phyloP scores from a whole-genome alignment of 2,888 invertebrate genomes.

The Leptinotarsa juncta region DNA sequence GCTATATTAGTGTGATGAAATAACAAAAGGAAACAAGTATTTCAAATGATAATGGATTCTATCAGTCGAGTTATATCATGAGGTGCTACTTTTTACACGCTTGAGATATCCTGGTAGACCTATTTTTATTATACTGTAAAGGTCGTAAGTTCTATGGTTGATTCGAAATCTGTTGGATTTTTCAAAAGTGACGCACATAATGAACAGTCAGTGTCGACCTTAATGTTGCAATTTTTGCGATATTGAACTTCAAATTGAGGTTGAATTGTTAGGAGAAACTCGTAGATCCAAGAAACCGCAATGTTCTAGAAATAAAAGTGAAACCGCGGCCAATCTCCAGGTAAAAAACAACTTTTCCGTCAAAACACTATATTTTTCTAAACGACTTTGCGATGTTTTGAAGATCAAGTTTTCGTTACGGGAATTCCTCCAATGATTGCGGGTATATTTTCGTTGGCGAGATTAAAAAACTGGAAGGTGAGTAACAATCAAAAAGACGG shows the following conservation, averaged over 20 bases:
- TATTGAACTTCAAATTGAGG: not conserved
- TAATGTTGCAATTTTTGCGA: not conserved
- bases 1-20: too few relatives aligned
- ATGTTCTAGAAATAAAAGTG: slow-evolving; percentile 7
- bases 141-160: too few relatives aligned
- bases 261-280: not conserved
- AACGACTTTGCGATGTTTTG: not conserved
- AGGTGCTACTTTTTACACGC: too few relatives aligned
- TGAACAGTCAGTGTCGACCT: not conserved
- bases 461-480: slow-evolving; percentile 4
- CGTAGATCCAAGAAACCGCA: not conserved
- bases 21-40: too few relatives aligned
- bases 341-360: not conserved
- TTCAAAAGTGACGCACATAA: too few relatives aligned
- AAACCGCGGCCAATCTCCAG: not conserved
- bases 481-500: slow-evolving; percentile 2
- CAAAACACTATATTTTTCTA: not conserved
- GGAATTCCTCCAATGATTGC: slow-evolving; percentile 14
- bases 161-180: too few relatives aligned
- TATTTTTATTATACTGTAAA: too few relatives aligned
- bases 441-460: slow-evolving; percentile 15
- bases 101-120: too few relatives aligned
- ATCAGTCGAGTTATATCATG: too few relatives aligned
- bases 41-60: too few relatives aligned
- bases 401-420: not conserved